These are phyloP conservation scores for Xiphias gladius DNA, from an alignment of 2,113 vertebrate genomes.

Conservation along the genomic window DNA sequence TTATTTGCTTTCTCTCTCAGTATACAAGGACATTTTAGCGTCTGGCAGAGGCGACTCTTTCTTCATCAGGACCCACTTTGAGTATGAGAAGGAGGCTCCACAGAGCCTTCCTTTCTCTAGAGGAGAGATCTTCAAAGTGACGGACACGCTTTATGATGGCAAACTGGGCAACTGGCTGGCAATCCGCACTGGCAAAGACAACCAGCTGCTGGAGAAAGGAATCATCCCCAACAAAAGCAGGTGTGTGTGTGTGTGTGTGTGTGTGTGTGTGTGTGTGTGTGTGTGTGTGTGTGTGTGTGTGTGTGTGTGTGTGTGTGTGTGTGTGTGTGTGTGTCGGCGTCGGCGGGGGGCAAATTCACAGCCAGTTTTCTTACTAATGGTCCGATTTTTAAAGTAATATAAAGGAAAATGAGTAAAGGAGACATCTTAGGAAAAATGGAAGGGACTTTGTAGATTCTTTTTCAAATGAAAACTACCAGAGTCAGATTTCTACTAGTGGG, in stretches of 20 bases:
- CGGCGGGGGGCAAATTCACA: too few species aligned
- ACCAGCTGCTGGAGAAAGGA: conserved; percentile 94
- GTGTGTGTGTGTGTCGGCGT: too few species aligned
- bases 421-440: too few species aligned
- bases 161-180: conserved; percentile 97
- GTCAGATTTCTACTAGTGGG: too few species aligned
- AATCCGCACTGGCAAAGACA: conserved; percentile 88
- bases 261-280: too few species aligned
- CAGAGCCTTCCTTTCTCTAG: conserved; percentile 93
- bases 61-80: conserved; percentile 98
- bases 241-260: conserved; percentile 71
- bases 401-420: neutral
- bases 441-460: too few species aligned
- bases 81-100: conserved; percentile 93
- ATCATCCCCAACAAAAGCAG: conserved; percentile 98
- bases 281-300: too few species aligned
- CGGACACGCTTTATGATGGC: conserved; percentile 96
- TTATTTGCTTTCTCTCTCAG: conserved; percentile 73
- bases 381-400: neutral
- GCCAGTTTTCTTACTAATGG: too few species aligned
- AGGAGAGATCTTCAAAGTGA: conserved; percentile 96
- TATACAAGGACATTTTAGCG: conserved; percentile 94
- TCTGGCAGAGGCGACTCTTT: conserved; percentile 97
- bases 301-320: too few species aligned
- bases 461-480: too few species aligned